A percentile compares a stretch with the other conserved stretches of the same genome.
These are phyloP conservation scores for Mallotus villosus DNA, from an alignment of 2,797 vertebrate species.

Conservation along the genomic window DNA sequence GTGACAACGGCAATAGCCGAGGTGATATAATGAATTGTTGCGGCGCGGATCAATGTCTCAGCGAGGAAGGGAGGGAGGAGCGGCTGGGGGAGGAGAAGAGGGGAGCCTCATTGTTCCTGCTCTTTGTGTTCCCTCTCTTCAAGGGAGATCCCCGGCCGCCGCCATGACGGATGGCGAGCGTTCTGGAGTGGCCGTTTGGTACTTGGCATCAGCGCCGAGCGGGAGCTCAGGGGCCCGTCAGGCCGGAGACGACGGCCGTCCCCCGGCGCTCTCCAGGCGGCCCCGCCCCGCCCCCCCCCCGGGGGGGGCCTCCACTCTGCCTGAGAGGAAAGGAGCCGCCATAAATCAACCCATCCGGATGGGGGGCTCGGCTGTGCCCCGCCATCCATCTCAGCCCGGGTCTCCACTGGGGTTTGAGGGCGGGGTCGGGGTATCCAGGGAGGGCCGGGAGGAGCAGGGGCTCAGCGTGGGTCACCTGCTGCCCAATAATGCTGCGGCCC, in stretches of 20 bases:
- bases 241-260: constrained; percentile 76
- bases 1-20: constrained; percentile 56
- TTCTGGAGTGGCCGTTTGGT: constrained; percentile 81
- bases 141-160: constrained; percentile 80
- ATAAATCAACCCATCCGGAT: constrained; percentile 90
- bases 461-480: constrained; percentile 40
- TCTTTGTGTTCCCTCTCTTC: constrained; percentile 70
- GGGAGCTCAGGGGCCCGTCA: constrained; percentile 76
- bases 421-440: constrained; percentile 46
- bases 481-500: constrained; percentile 50
- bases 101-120: constrained; percentile 66
- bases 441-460: constrained; percentile 20
- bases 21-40: constrained; percentile 69
- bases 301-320: constrained; percentile 77
- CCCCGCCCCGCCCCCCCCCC: constrained; percentile 37
- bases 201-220: constrained; percentile 82
- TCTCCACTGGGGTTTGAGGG: constrained; percentile 40
- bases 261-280: constrained; percentile 77
- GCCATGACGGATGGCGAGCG: constrained; percentile 85
- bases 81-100: constrained; percentile 47
- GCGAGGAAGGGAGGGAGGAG: constrained; percentile 42
- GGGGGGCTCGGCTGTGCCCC: constrained; percentile 70
- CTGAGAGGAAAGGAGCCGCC: constrained; percentile 80
- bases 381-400: constrained; percentile 73
- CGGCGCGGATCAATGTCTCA: constrained; percentile 69